Evolutionary conservation across 35 echinoderm and acorn worm genomes (phyloP).

Genomic region (Acanthaster planci): DNA sequence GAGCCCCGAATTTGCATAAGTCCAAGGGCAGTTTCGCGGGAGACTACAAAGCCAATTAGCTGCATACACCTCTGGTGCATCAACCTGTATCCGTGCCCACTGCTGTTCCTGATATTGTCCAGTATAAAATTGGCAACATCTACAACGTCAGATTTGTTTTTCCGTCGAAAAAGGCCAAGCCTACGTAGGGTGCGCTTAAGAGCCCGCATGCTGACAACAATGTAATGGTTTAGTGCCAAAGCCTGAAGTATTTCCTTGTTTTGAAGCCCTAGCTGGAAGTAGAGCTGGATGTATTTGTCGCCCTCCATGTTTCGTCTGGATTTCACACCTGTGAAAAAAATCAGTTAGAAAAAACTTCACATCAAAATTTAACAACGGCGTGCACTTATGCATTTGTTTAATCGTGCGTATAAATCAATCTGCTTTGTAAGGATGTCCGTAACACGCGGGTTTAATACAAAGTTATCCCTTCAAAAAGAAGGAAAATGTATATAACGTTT

Average conservation of each 20-base stretch:
- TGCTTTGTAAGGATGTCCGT: too few species aligned
- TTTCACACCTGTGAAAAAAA: too few species aligned
- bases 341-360: too few species aligned
- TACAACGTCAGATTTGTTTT: neutral
- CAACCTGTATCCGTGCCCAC: constrained; percentile 4
- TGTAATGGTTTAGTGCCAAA: neutral
- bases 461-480: too few species aligned
- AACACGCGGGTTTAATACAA: too few species aligned
- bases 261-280: neutral
- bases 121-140: neutral
- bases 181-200: neutral
- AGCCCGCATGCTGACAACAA: neutral
- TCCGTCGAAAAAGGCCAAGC: neutral
- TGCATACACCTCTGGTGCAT: neutral
- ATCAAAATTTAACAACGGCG: too few species aligned
- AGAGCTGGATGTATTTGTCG: neutral
- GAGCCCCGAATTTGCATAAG: neutral
- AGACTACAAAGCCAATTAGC: neutral
- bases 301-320: too few species aligned
- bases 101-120: neutral
- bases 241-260: neutral
- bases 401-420: too few species aligned
- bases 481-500: too few species aligned
- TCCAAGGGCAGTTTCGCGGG: neutral
- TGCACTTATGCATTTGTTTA: too few species aligned